Conservation (phyloP, 2,888 invertebrate species). For the Ochropleura leucogaster region DNA sequence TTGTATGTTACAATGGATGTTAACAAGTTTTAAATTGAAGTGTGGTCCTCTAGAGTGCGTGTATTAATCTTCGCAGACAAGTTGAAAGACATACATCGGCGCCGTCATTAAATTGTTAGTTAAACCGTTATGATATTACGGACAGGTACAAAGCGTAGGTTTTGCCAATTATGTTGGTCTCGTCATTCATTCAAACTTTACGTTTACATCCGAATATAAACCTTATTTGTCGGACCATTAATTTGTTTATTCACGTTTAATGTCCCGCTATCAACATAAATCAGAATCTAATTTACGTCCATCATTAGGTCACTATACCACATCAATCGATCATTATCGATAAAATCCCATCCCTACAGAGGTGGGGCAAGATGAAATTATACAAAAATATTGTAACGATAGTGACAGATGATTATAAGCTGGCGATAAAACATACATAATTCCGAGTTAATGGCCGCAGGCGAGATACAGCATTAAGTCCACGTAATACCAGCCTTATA, state of each 20-base stretch:
- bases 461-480: constrained; percentile 70
- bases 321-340: constrained; percentile 62
- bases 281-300: constrained; percentile 5
- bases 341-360: constrained; percentile 74
- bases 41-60: constrained; percentile 45
- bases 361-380: constrained; percentile 87
- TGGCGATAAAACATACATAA: constrained; percentile 90
- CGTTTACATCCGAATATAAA: background rate
- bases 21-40: constrained; percentile 59
- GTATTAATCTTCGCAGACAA: constrained; percentile 58
- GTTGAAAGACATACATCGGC: constrained; percentile 38
- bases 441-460: constrained; percentile 85
- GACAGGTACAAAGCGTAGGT: constrained; percentile 37
- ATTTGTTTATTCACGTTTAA: constrained; percentile 13
- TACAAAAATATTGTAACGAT: constrained; percentile 90
- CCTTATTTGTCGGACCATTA: background rate
- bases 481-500: constrained; percentile 79
- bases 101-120: constrained; percentile 41
- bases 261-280: constrained; percentile 3
- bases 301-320: constrained; percentile 22
- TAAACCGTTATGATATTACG: constrained; percentile 36
- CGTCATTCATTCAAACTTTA: constrained; percentile 17
- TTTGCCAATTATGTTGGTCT: constrained; percentile 32
- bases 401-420: constrained; percentile 91
- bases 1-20: constrained; percentile 52